Percentiles rank a stretch among this genome's conserved stretches.
These are phyloP conservation scores for Harpalus rufipes DNA, from an alignment of 2,888 invertebrate species.

Conservation along the genomic window DNA sequence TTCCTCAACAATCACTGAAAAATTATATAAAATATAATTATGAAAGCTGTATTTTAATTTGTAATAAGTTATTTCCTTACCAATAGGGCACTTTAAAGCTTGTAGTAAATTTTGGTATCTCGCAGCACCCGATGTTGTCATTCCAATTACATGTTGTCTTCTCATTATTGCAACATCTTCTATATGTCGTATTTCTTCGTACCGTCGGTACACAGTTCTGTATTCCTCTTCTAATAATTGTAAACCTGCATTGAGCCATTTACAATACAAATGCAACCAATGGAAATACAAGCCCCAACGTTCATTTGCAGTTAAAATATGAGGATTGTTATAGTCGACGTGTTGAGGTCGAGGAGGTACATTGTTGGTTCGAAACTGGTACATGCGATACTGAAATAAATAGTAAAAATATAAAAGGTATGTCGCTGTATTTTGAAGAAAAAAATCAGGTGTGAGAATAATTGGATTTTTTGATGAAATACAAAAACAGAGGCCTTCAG, in stretches of 20 bases:
- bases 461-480: no score
- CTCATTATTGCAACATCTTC: constrained; percentile 71
- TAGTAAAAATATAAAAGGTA: no score
- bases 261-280: constrained; percentile 52
- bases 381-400: not conserved
- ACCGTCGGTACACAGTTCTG: constrained; percentile 72
- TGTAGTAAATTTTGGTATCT: constrained; percentile 74
- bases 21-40: not conserved
- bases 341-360: constrained; percentile 10
- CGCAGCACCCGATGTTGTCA: constrained; percentile 79
- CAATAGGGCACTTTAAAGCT: constrained; percentile 74
- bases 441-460: no score
- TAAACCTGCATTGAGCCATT: constrained; percentile 13
- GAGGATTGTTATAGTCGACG: not conserved
- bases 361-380: not conserved
- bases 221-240: constrained; percentile 67
- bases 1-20: constrained; percentile 79
- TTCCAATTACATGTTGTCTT: constrained; percentile 74
- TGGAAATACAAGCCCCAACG: constrained; percentile 65
- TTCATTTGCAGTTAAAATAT: constrained; percentile 16
- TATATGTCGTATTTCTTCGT: constrained; percentile 77
- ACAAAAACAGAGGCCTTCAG: no score
- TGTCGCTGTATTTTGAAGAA: no score
- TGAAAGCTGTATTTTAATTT: not conserved
- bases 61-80: constrained; percentile 22